A percentile compares a stretch with the other conserved stretches of the same genome.
Evolutionary conservation across 2,888 invertebrate genomes (phyloP).

Genomic region (Cantharis lateralis): DNA sequence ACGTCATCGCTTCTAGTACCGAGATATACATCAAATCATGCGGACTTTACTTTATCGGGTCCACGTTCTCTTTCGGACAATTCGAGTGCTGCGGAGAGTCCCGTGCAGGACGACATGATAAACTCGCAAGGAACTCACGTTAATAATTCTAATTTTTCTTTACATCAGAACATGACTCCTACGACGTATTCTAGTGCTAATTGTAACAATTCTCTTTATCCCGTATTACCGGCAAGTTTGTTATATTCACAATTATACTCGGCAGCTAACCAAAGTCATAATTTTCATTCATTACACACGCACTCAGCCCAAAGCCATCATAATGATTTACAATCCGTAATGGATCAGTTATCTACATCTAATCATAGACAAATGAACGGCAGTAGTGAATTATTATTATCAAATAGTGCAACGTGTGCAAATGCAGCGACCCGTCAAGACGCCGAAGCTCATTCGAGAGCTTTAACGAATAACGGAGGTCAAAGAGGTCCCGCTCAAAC

Average conservation of each 20-base stretch:
- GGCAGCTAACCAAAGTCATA: constrained; percentile 75
- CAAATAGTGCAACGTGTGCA: constrained; percentile 63
- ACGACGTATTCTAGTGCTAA: constrained; percentile 61
- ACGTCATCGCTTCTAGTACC: constrained; percentile 66
- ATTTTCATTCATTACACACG: constrained; percentile 71
- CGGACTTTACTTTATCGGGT: constrained; percentile 70
- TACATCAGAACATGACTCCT: constrained; percentile 55
- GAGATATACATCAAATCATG: constrained; percentile 65
- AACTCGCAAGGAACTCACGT: constrained; percentile 65
- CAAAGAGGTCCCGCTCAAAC: constrained; percentile 67
- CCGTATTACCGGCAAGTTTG: constrained; percentile 79
- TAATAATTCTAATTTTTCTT: constrained; percentile 68
- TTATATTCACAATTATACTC: constrained; percentile 84
- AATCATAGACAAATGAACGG: constrained; percentile 61
- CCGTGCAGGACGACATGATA: constrained; percentile 77
- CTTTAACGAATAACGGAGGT: constrained; percentile 52
- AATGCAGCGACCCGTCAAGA: constrained; percentile 66
- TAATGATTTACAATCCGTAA: constrained; percentile 74
- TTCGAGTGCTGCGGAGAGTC: constrained; percentile 82
- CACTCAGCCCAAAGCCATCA: constrained; percentile 62
- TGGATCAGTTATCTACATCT: constrained; percentile 75
- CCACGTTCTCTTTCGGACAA: constrained; percentile 81
- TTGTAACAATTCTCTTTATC: constrained; percentile 75
- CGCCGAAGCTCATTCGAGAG: constrained; percentile 56
- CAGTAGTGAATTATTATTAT: constrained; percentile 57